Conservation (phyloP, 1,140 invertebrate genomes). For the Pseudobourletiella spinata region DNA sequence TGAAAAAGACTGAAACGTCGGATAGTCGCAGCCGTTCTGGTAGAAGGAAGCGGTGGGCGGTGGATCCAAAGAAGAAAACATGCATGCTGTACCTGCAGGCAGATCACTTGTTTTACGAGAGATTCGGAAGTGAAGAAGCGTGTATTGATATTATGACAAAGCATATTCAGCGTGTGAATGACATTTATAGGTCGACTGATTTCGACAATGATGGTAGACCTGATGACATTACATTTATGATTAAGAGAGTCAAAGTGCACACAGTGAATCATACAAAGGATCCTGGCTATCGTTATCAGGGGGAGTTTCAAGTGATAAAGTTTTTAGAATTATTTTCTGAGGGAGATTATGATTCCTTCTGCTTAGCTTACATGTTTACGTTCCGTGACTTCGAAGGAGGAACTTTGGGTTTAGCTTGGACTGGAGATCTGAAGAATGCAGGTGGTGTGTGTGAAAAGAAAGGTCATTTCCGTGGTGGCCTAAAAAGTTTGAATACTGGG, state of each 20-base stretch:
- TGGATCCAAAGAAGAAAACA: constrained; percentile 42
- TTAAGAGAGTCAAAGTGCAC: constrained; percentile 90
- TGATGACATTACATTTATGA: constrained; percentile 92
- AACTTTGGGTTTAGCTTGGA: constrained; percentile 95
- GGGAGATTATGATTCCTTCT: constrained; percentile 96
- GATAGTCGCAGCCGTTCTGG: background rate
- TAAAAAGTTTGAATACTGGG: constrained; percentile 95
- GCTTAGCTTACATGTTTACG: constrained; percentile 97
- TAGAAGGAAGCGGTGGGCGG: constrained; percentile 17
- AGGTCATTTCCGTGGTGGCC: constrained; percentile 84
- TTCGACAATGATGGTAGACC: constrained; percentile 84
- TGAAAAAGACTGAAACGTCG: background rate
- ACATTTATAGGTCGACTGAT: constrained; percentile 84
- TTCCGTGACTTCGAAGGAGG: constrained; percentile 98
- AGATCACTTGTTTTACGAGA: constrained; percentile 86
- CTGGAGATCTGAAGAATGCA: constrained; percentile 85
- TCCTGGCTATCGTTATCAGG: constrained; percentile 76
- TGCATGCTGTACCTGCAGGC: constrained; percentile 91
- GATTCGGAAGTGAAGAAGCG: constrained; percentile 84
- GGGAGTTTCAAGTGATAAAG: constrained; percentile 89
- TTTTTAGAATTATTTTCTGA: constrained; percentile 91
- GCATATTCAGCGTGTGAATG: constrained; percentile 86
- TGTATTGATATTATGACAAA: constrained; percentile 91
- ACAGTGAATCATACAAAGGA: constrained; percentile 70
- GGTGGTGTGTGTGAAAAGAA: constrained; percentile 91